Evolutionary conservation across 1,140 invertebrate species (phyloP).

Genomic region (Lasaia peninsularis): DNA sequence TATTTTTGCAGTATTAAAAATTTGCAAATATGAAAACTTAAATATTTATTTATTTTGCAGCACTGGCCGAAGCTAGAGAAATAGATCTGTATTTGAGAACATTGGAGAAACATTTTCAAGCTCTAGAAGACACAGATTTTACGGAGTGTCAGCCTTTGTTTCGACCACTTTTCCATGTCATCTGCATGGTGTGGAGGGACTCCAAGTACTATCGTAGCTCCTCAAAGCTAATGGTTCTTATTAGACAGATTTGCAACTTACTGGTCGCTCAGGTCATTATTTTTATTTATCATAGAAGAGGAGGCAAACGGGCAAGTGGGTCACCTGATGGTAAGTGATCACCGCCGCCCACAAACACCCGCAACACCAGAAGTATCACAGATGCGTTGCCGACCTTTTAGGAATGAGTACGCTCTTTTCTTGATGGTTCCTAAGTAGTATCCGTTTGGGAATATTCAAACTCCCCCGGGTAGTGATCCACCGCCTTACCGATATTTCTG

Average conservation of each 20-base stretch:
- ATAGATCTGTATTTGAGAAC: constrained; percentile 84
- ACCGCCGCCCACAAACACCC: too few species aligned
- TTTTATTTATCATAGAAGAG: neutral
- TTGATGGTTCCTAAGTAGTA: too few species aligned
- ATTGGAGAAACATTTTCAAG: constrained; percentile 87
- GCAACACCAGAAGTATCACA: too few species aligned
- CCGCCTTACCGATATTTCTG: too few species aligned
- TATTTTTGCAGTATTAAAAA: too few species aligned
- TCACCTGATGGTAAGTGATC: too few species aligned
- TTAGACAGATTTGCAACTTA: constrained; percentile 94
- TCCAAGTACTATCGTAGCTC: constrained; percentile 94
- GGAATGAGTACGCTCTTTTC: too few species aligned
- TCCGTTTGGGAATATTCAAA: too few species aligned
- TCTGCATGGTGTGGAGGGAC: constrained; percentile 93
- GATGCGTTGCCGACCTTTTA: too few species aligned
- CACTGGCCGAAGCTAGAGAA: neutral
- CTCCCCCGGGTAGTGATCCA: too few species aligned
- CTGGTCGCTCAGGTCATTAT: constrained; percentile 85
- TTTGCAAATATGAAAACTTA: neutral
- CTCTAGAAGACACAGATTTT: constrained; percentile 91
- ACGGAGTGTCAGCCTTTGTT: constrained; percentile 86
- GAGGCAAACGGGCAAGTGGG: too few species aligned
- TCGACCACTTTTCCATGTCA: constrained; percentile 87
- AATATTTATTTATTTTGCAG: neutral
- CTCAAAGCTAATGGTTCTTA: constrained; percentile 91